A percentile compares a stretch with the other conserved stretches of the same genome.
Conservation (phyloP, 2,888 invertebrate genomes). For the Sphaeridia pumilis region DNA sequence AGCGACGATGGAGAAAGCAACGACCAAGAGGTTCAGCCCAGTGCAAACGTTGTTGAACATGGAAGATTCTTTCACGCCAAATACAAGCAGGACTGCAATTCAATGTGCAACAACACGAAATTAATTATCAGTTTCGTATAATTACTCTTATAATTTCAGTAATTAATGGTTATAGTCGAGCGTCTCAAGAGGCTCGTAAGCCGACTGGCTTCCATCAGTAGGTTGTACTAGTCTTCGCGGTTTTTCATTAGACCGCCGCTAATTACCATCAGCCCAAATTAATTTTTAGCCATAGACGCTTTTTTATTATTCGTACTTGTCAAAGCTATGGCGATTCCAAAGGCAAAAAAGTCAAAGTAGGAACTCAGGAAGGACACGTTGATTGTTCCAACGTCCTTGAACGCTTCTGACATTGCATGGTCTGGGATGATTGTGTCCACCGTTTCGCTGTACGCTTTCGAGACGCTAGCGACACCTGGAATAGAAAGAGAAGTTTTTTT, state of each 20-base stretch:
- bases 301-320: slow-evolving; percentile 37
- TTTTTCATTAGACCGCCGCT: no score
- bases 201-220: no score
- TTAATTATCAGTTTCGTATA: no score
- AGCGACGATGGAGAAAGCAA: slow-evolving; percentile 65
- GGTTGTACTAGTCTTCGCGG: no score
- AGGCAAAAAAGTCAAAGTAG: slow-evolving; percentile 61
- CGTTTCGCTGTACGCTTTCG: slow-evolving; percentile 59
- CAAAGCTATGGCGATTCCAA: slow-evolving; percentile 47
- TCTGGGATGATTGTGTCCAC: slow-evolving; percentile 52
- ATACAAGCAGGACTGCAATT: slow-evolving; percentile 46
- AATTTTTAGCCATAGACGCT: no score
- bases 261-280: no score
- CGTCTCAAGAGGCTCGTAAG: no score
- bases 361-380: slow-evolving; percentile 50
- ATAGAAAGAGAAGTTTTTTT: slow-evolving; percentile 8
- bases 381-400: slow-evolving; percentile 50
- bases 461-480: slow-evolving; percentile 63
- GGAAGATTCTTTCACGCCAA: slow-evolving; percentile 82
- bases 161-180: no score
- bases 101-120: no score
- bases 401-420: slow-evolving; percentile 48
- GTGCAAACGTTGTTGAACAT: slow-evolving; percentile 86
- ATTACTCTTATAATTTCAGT: no score
- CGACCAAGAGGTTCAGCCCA: slow-evolving; percentile 67